phyloP scores from a whole-genome alignment of 2,888 invertebrate species.

The Drosophila gaucha region DNA sequence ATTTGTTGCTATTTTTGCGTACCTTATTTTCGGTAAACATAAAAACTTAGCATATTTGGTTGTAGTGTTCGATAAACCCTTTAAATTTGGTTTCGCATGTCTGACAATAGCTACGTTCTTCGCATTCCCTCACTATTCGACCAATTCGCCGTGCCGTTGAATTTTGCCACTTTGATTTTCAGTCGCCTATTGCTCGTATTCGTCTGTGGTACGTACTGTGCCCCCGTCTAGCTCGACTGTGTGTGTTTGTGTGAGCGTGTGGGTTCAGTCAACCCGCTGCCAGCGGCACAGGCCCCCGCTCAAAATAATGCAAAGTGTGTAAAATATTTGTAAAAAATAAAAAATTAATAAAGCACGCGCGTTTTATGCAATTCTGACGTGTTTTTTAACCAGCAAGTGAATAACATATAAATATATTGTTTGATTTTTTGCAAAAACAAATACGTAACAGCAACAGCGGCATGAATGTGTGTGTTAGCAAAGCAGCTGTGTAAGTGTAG shows the following conservation, averaged over 20 bases:
- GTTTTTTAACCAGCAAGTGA: slow-evolving; percentile 16
- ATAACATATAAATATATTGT: slow-evolving; percentile 36
- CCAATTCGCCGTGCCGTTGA: slow-evolving; percentile 37
- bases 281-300: slow-evolving; percentile 36
- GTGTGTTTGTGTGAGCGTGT: slow-evolving; percentile 25
- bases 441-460: slow-evolving; percentile 66
- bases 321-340: slow-evolving; percentile 17
- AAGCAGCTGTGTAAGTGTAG: slow-evolving; percentile 35
- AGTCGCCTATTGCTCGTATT: slow-evolving; percentile 61
- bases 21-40: slow-evolving; percentile 36
- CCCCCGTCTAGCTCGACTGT: slow-evolving; percentile 29
- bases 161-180: slow-evolving; percentile 69
- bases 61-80: slow-evolving; percentile 24
- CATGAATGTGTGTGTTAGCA: slow-evolving; percentile 26
- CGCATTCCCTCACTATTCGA: slow-evolving; percentile 33
- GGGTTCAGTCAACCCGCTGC: slow-evolving; percentile 68
- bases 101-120: slow-evolving; percentile 36
- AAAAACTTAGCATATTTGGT: slow-evolving; percentile 19
- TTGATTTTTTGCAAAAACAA: slow-evolving; percentile 71
- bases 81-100: slow-evolving; percentile 41
- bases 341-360: slow-evolving; percentile 23
- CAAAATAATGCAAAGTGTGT: slow-evolving; percentile 28
- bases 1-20: slow-evolving; percentile 49
- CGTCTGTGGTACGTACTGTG: slow-evolving; percentile 52
- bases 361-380: slow-evolving; percentile 47